Evolutionary conservation across 35 echinoderm and acorn worm species (phyloP).

Genomic region (Anneissia japonica): DNA sequence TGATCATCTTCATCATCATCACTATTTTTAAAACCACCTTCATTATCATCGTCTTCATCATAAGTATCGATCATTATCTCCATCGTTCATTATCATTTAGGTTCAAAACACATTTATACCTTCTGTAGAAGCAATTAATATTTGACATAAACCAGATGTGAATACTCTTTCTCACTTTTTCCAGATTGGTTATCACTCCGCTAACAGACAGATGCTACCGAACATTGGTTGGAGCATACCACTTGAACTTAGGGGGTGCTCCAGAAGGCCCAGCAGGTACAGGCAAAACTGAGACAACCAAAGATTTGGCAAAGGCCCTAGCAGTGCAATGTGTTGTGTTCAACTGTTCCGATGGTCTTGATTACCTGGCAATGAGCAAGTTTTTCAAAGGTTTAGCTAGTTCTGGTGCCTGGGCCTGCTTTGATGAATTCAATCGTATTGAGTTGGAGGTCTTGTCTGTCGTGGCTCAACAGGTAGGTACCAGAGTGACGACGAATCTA

Average conservation of each 20-base stretch:
- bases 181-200: constrained; percentile 96
- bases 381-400: constrained; percentile 98
- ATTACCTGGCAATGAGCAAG: constrained; percentile 98
- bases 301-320: constrained; percentile 96
- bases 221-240: constrained; percentile 93
- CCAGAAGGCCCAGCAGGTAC: constrained; percentile 96
- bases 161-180: no score
- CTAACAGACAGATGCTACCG: constrained; percentile 96
- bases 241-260: constrained; percentile 95
- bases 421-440: constrained; percentile 99
- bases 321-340: constrained; percentile 99
- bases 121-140: neutral
- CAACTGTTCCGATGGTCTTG: constrained; percentile 98
- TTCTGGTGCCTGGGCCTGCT: constrained; percentile 98
- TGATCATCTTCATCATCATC: no score
- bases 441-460: constrained; percentile 99
- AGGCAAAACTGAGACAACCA: constrained; percentile 98
- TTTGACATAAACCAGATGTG: neutral
- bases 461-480: constrained; percentile 87
- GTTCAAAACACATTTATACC: no score
- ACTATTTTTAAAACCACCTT: no score
- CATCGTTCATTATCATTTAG: no score
- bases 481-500: no score
- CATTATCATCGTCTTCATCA: no score
- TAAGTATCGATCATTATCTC: no score